Conservation (phyloP, 1,140 invertebrate genomes). For the Drosophila ironensis region DNA sequence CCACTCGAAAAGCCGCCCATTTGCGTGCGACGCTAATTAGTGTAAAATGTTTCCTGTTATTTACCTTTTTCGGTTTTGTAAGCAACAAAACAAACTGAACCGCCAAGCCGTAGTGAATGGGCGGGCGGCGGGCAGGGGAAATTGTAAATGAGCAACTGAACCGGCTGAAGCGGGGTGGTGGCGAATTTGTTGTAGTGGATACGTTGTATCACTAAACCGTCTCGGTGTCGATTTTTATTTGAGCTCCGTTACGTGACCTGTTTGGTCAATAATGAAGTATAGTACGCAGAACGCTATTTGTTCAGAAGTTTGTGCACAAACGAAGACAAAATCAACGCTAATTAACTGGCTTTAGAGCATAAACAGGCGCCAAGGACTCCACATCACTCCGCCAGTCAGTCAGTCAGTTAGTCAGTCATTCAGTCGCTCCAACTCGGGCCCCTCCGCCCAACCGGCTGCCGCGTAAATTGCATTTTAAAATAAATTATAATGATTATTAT, state of each 20-base stretch:
- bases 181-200: conserved; percentile 7
- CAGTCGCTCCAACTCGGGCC: conserved; percentile 60
- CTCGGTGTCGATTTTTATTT: conserved; percentile 78
- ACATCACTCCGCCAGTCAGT: conserved; percentile 22
- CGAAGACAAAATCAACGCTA: conserved; percentile 74
- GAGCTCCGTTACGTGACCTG: conserved; percentile 66
- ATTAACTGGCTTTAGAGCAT: conserved; percentile 65
- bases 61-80: conserved; percentile 75
- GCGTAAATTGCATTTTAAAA: conserved; percentile 79
- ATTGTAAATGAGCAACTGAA: conserved; percentile 44
- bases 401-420: conserved; percentile 35
- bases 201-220: conserved; percentile 59
- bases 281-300: conserved; percentile 59
- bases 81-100: conserved; percentile 61
- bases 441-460: conserved; percentile 33
- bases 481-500: conserved; percentile 80
- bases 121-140: conserved; percentile 4
- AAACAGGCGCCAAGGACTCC: conserved; percentile 22
- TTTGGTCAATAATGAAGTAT: conserved; percentile 67
- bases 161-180: not conserved
- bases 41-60: conserved; percentile 81
- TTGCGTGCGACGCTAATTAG: conserved; percentile 79
- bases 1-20: conserved; percentile 56
- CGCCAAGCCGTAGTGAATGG: not conserved
- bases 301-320: conserved; percentile 66